These are phyloP conservation scores for Dendropsophus ebraccatus DNA, from an alignment of 2,113 vertebrate species.

Conservation along the genomic window DNA sequence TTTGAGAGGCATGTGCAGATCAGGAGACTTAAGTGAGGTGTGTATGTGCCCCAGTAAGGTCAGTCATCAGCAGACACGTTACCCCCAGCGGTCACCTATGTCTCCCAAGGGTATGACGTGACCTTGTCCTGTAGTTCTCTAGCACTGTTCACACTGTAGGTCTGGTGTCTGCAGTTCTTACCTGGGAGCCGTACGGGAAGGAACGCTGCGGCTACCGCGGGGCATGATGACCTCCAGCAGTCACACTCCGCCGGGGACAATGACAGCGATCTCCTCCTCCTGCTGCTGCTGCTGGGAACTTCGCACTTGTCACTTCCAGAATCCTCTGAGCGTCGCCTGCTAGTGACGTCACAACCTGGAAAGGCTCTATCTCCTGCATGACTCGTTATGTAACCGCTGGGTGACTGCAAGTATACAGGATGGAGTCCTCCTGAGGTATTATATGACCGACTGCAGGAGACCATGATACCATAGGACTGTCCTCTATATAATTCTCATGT, in stretches of 20 bases:
- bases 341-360: constrained; percentile 47
- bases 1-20: no score
- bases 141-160: fast-evolving
- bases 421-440: no score
- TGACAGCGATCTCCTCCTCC: constrained; percentile 28
- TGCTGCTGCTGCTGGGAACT: not conserved
- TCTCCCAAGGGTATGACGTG: not conserved
- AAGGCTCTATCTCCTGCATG: constrained; percentile 34
- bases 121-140: not conserved
- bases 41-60: no score
- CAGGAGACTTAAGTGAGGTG: no score
- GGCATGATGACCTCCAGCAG: constrained; percentile 55
- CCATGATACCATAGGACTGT: no score
- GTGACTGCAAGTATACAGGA: not conserved
- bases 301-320: constrained; percentile 3
- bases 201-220: constrained; percentile 32
- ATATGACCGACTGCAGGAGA: no score
- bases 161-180: not conserved
- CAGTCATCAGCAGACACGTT: not conserved
- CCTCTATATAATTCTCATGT: not conserved
- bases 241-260: not conserved
- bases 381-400: not conserved
- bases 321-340: constrained; percentile 22
- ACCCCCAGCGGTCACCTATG: no score
- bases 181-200: constrained; percentile 50